Percentiles rank a stretch among this genome's conserved stretches.
Evolutionary conservation across 2,797 vertebrate genomes (phyloP).

Genomic region (Crenuchus spilurus): DNA sequence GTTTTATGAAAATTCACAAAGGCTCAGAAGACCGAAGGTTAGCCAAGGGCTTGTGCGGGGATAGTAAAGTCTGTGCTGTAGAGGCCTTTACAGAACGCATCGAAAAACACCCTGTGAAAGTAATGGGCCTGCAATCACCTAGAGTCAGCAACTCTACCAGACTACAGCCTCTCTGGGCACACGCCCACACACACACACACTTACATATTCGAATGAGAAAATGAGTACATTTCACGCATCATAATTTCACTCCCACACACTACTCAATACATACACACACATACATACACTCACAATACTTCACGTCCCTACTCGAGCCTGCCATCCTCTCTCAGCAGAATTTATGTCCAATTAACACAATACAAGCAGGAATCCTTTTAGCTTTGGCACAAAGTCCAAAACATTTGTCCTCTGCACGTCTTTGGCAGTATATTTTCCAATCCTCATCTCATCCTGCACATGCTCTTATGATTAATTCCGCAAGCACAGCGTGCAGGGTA

Average conservation of each 20-base stretch:
- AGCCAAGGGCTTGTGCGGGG: conserved; percentile 34
- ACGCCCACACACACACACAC: neutral
- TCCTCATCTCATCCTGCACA: neutral
- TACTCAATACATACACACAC: conserved; percentile 3
- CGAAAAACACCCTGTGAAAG: conserved; percentile 55
- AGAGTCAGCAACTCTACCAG: conserved; percentile 46
- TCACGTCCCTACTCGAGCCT: conserved; percentile 43
- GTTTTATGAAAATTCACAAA: neutral
- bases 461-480: neutral
- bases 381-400: conserved; percentile 34
- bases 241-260: conserved; percentile 42
- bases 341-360: conserved; percentile 51
- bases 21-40: conserved; percentile 38
- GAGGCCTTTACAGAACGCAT: conserved; percentile 49
- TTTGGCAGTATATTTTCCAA: conserved; percentile 5
- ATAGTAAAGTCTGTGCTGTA: conserved; percentile 45
- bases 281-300: conserved; percentile 24
- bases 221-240: conserved; percentile 48
- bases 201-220: conserved; percentile 35
- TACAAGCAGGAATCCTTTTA: conserved; percentile 47
- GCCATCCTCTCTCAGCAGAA: conserved; percentile 40
- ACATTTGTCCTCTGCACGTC: conserved; percentile 33
- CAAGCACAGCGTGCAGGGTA: no score
- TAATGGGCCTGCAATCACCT: conserved; percentile 54
- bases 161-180: conserved; percentile 9